These are phyloP conservation scores for Acrocyrtus sp. DNA, from an alignment of 2,888 invertebrate genomes.

Conservation along the genomic window DNA sequence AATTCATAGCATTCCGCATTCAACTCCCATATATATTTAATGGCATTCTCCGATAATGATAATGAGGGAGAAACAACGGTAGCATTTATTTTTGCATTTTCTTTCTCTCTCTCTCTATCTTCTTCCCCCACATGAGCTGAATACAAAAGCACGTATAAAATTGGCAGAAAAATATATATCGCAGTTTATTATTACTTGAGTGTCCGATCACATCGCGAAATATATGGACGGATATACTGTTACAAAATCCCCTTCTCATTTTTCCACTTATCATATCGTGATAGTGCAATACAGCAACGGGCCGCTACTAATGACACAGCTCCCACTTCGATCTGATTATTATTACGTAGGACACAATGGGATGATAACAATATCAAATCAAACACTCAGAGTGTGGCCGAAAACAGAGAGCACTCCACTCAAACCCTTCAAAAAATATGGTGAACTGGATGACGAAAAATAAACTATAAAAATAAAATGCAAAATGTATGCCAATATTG, in stretches of 20 bases:
- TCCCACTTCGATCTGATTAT: not conserved
- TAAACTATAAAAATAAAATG: too few species aligned
- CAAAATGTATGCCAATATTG: not conserved
- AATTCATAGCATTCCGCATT: conserved; percentile 32
- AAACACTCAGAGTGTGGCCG: not conserved
- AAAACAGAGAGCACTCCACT: not conserved
- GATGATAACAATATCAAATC: not conserved
- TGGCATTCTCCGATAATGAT: conserved; percentile 19
- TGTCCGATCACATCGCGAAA: too few species aligned
- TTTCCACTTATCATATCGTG: not conserved
- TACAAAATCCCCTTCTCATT: not conserved
- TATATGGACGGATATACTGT: not conserved
- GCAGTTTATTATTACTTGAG: not conserved
- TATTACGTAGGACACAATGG: not conserved
- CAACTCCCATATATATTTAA: conserved; percentile 35
- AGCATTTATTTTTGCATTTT: conserved; percentile 19
- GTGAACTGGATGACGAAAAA: too few species aligned
- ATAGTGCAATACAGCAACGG: not conserved
- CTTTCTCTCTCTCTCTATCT: not conserved
- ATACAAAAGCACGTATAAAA: conserved; percentile 40
- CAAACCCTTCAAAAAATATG: too few species aligned
- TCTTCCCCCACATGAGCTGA: not conserved
- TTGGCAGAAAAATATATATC: conserved; percentile 8
- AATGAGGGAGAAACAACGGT: conserved; percentile 48
- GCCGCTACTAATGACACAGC: not conserved